Evolutionary conservation across 2,888 invertebrate genomes (phyloP), one percentile per base, ranked within the genome.

Genomic region (Copidosoma aretas): DNA sequence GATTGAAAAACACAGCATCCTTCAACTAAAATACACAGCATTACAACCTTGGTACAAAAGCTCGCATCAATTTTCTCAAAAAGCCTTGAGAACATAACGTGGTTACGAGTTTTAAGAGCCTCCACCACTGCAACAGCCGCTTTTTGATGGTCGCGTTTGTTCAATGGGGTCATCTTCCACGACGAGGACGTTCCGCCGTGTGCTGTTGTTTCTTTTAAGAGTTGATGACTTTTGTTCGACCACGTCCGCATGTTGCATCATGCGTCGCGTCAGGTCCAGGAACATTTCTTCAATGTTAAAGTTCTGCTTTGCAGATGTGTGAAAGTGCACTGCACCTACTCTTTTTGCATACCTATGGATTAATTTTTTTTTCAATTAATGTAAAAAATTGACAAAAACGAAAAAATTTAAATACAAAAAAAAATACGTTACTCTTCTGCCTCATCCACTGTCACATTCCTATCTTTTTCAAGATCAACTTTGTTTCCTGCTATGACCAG

Each of bases 401-500:
- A 32, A 60, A 60, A 10, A 12, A 52, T 52, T 52, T 52, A 41
- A 41, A 41, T 41, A 41, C 14, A 10, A 41, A 10, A 8, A 41
- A 14, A 53, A 19, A 54, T 43, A n/a, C 1, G 46, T 32, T 87
- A 96, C 91, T 89, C 89, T 86, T 94, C 92, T 5, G 97, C 98
- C 81, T 93, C 93, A 75, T 93, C 91, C 21, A 91, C 86, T 32
- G 90, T 86, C 15, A 98, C 95, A 75, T 91, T 92, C 76, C 98
- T 87, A 74, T 97, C 93, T 81, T 93, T 93, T 79, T 97, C 96
- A 79, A 99, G 87, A 86, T 99, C 98, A 80, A 93, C 90, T 89
- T 99, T 99, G 85, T 99, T 99, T 60, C 98, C 99, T 68, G 95
- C 96, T 81, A 99, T 98, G 63, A 92, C 91, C 68, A 98, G 87